Evolutionary conservation across 2,113 vertebrate species (phyloP), one percentile per base, ranked within the genome.

Genomic region (Ictalurus furcatus): DNA sequence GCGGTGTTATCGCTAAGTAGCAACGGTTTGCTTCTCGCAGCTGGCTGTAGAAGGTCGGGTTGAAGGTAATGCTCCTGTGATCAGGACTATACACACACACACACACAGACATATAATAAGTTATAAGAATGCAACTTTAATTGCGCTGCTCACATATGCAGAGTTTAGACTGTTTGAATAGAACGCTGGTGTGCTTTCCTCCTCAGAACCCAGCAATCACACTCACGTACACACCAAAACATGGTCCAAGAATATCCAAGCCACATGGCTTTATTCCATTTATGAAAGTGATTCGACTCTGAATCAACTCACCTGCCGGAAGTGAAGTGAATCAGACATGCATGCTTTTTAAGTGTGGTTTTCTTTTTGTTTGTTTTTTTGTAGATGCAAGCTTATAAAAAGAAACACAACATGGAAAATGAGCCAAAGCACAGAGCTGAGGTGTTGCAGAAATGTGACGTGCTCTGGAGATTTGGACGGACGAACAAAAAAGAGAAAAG

Each of bases 71-170:
- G 54, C 87, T 87, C 73, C 85, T 54, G 76, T 82, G n/a, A 95
- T 96, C 95, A 96, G 90, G 94, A 96, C 95, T 96, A 94, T 85
- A 93, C 87, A 92, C 63, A 82, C 37, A 88, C 30, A 59, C 73
- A 21, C 73, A 48, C 73, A 76, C 21, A 76, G 9, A 4, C 21
- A 48, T 44, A 40, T 74, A 74, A 2, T 34, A 23, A 25, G 17
- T 19, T 16, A 14, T 30, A 82, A 9, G 21, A 25, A 61, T 83
- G 71, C 19, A 73, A 6, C 59, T 58, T 25, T 63, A 25, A 63
- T 63, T 63, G 6, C 25, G 11, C 9, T 25, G 8, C 48, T 67
- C 63, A 65, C 9, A 67, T 67, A 0, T n/a, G 28, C 65, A 71
- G 56, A 28, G 63, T 65, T 65, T 65, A 28, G 63, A 65, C 63